Percentiles rank a stretch among this genome's conserved stretches.
phyloP scores from a whole-genome alignment of 2,113 vertebrate species.

The Syngnathoides biaculeatus region DNA sequence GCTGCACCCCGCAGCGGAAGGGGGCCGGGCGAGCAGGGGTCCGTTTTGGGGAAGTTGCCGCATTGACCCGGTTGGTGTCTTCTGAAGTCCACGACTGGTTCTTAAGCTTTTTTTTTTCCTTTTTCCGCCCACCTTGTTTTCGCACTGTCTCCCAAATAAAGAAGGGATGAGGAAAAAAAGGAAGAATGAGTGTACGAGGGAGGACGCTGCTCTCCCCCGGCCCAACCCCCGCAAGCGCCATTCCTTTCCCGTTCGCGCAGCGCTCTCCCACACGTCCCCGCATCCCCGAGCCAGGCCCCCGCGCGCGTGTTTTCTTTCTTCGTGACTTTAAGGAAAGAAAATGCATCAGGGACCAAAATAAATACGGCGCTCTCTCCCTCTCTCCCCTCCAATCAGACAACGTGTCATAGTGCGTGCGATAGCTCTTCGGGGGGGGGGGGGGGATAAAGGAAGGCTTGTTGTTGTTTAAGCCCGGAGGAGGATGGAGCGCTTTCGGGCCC shows the following conservation, averaged over 20 bases:
- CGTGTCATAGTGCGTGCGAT: conserved; percentile 63
- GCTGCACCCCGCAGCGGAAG: too few relatives aligned
- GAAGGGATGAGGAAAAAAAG: conserved; percentile 31
- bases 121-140: conserved; percentile 43
- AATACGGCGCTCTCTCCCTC: conserved; percentile 48
- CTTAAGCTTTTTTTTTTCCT: too few relatives aligned
- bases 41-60: not conserved
- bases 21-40: too few relatives aligned
- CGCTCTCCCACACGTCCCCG: conserved; percentile 86
- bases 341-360: conserved; percentile 70
- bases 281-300: conserved; percentile 66
- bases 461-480: conserved; percentile 69
- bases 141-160: conserved; percentile 25
- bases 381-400: conserved; percentile 54
- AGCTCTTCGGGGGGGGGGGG: conserved; percentile 48
- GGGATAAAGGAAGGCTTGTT: conserved; percentile 10
- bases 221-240: conserved; percentile 67
- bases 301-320: conserved; percentile 72
- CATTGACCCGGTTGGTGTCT: not conserved
- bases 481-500: conserved; percentile 63
- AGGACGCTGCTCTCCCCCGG: conserved; percentile 38
- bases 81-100: conserved; percentile 29
- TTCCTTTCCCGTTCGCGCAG: conserved; percentile 73
- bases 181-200: conserved; percentile 16
- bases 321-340: conserved; percentile 73